Evolutionary conservation across 2,113 vertebrate species (phyloP).

Genomic region (Dasyurus viverrinus): DNA sequence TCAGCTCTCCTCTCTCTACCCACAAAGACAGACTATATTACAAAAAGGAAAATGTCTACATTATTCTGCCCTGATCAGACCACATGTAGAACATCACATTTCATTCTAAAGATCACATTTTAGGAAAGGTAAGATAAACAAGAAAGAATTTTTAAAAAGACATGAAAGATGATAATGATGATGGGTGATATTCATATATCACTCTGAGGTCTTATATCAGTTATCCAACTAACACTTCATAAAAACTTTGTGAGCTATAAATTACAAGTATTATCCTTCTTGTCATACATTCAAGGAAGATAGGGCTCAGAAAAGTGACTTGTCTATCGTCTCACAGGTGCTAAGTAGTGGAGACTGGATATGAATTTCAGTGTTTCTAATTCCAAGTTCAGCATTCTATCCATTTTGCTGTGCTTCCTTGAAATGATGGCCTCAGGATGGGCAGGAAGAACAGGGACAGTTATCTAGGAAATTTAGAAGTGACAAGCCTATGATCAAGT

Average conservation of each 20-base stretch:
- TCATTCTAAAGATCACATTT: neutral
- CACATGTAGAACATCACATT: neutral
- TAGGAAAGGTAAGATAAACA: neutral
- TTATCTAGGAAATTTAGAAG: neutral
- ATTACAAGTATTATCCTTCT: neutral
- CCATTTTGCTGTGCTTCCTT: neutral
- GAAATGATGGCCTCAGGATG: neutral
- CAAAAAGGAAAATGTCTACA: neutral
- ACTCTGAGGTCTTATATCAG: neutral
- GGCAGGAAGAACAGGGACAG: neutral
- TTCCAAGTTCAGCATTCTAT: neutral
- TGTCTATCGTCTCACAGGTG: neutral
- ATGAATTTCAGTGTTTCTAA: neutral
- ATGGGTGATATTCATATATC: neutral
- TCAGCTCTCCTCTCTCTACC: neutral
- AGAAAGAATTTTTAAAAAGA: neutral
- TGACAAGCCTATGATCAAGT: neutral
- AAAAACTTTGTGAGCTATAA: neutral
- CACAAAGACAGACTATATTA: conserved; percentile 5
- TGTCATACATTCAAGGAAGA: neutral
- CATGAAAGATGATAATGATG: neutral
- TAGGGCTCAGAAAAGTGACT: neutral
- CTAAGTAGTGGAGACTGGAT: neutral
- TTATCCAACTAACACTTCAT: neutral
- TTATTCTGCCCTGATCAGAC: neutral